Evolutionary conservation across 2,797 vertebrate species (phyloP).

Genomic region (Enteromius fasciolatus): DNA sequence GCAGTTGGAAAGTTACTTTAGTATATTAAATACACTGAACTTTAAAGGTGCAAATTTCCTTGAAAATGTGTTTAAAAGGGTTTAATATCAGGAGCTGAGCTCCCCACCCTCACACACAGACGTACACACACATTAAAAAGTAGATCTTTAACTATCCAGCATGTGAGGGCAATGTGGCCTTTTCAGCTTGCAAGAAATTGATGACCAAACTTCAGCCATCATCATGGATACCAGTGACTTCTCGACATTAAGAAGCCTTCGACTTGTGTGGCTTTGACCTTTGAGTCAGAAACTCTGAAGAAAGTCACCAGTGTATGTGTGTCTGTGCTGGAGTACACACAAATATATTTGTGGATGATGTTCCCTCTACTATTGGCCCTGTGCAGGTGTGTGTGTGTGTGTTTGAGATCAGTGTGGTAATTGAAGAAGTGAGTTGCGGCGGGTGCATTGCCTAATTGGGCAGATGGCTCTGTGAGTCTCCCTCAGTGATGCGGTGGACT

Average conservation of each 20-base stretch:
- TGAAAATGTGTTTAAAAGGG: constrained; percentile 5
- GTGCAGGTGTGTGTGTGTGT: constrained; percentile 31
- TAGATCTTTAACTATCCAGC: constrained; percentile 50
- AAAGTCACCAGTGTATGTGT: constrained; percentile 30
- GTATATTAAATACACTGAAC: constrained; percentile 23
- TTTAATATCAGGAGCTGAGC: constrained; percentile 13
- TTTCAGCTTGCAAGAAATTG: constrained; percentile 65
- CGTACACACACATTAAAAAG: constrained; percentile 19
- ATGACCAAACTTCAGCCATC: constrained; percentile 73
- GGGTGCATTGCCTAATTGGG: constrained; percentile 77
- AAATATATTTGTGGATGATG: constrained; percentile 5
- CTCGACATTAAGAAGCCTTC: constrained; percentile 73
- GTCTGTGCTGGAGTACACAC: background rate
- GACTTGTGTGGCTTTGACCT: constrained; percentile 74
- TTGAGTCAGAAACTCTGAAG: constrained; percentile 59
- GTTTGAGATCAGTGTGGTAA: constrained; percentile 51
- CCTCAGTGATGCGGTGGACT: constrained; percentile 70
- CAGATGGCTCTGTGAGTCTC: constrained; percentile 79
- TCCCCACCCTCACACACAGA: background rate
- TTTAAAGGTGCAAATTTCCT: background rate
- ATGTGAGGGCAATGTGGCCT: constrained; percentile 69
- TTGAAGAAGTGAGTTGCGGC: constrained; percentile 74
- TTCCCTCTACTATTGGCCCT: background rate
- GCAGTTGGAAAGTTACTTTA: constrained; percentile 1
- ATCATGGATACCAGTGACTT: constrained; percentile 75